Evolutionary conservation across 2,888 invertebrate species (phyloP), one percentile per base, ranked within the genome.

Genomic region (Augiades crinisus): DNA sequence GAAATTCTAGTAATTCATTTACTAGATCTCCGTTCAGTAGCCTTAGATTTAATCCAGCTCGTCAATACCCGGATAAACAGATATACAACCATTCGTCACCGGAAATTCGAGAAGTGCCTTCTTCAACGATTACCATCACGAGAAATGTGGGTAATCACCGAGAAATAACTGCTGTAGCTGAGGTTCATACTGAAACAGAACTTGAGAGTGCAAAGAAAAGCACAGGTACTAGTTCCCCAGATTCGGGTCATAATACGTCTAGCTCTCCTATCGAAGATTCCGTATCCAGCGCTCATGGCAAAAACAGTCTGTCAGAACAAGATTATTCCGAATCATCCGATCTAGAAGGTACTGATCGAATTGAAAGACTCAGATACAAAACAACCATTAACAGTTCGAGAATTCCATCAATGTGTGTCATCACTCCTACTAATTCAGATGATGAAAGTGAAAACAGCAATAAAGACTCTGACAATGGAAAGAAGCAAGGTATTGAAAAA

Each of bases 401-500:
- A 62, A 97, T 97, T 70, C 97, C 97, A 1, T 96, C 97, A 3
- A 95, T 97, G 94, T 97, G 97, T 78, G 96, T 96, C 2, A 96
- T 97, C 43, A 97, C 97, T 10, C 96, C 97, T 3, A 94, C 94
- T 0, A 94, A 95, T 56, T 96, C 96, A 58, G 97, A 97, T 64
- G 97, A 97, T 67, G 97, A 97, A 75, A 93, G 93, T 60, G 91
- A 92, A 72, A 72, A 67, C 27, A 81, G 79, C 62, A 71, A 67
- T 52, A 86, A 81, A 68, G 78, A 74, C 36, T 65, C 70, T 8
- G 78, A 78, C 24, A 60, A 58, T 12, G 59, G 61, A 19, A 75
- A 69, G 59, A 74, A 70, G 63, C 63, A 63, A 55, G 68, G 64
- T 34, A 55, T 31, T 21, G 75, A 61, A 56, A 74, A 58, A 61